Percentiles rank a stretch among this genome's conserved stretches.
Evolutionary conservation across 2,888 invertebrate species (phyloP).

Genomic region (Oscheius sp.): DNA sequence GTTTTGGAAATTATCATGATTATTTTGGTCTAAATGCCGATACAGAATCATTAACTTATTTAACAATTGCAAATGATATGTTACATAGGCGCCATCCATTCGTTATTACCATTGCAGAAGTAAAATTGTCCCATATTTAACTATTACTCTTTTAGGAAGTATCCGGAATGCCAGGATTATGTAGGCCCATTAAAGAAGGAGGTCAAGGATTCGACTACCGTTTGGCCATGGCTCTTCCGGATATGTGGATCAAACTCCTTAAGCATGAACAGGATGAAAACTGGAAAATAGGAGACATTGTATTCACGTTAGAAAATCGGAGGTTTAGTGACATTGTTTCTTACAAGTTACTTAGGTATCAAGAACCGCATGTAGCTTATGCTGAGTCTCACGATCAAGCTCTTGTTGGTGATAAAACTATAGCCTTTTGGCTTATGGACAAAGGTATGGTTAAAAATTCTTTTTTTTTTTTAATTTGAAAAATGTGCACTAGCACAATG

Average conservation of each 20-base stretch:
- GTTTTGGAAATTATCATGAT: slow-evolving; percentile 56
- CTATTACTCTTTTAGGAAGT: slow-evolving; percentile 79
- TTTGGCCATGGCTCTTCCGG: slow-evolving; percentile 98
- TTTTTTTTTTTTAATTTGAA: too few species aligned
- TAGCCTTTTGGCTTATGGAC: slow-evolving; percentile 87
- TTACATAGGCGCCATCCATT: slow-evolving; percentile 81
- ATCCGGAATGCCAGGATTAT: slow-evolving; percentile 96
- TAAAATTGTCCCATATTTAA: slow-evolving; percentile 67
- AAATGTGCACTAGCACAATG: too few species aligned
- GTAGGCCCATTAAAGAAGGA: slow-evolving; percentile 90
- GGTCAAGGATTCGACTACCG: slow-evolving; percentile 91
- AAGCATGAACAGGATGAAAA: slow-evolving; percentile 82
- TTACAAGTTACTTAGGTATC: slow-evolving; percentile 77
- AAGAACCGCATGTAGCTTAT: slow-evolving; percentile 95
- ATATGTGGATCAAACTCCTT: slow-evolving; percentile 88
- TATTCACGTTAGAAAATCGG: slow-evolving; percentile 90
- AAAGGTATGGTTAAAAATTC: too few species aligned
- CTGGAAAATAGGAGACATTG: slow-evolving; percentile 90
- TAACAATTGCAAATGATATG: slow-evolving; percentile 91
- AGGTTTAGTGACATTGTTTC: slow-evolving; percentile 36
- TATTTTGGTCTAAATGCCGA: slow-evolving; percentile 96
- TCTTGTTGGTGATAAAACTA: slow-evolving; percentile 95
- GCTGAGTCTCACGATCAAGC: slow-evolving; percentile 99
- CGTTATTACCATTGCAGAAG: slow-evolving; percentile 91
- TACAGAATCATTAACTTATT: slow-evolving; percentile 91